Percentiles rank a stretch among this genome's conserved stretches.
phyloP scores from a whole-genome alignment of 2,113 vertebrate species.

The Callaeas wilsoni region DNA sequence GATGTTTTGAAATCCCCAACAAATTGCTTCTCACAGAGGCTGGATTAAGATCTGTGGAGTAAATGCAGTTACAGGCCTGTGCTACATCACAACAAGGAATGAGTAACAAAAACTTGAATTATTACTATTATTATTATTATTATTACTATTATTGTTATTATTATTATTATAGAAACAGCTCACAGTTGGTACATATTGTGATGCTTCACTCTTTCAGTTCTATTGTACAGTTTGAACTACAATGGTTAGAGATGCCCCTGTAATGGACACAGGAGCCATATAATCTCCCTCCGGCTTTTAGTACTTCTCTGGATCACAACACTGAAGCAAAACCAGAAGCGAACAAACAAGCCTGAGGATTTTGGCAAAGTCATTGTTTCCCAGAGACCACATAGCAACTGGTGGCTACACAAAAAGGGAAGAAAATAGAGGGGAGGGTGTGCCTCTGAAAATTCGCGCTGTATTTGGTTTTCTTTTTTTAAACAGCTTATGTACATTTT shows the following conservation, averaged over 20 bases:
- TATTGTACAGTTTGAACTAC: background rate
- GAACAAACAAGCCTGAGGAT: background rate
- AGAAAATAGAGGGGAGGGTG: background rate
- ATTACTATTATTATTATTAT: background rate
- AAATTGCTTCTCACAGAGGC: background rate
- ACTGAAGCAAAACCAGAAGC: background rate
- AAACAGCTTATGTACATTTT: background rate
- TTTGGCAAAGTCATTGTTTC: background rate
- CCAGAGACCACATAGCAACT: background rate
- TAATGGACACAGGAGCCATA: background rate
- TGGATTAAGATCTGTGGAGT: background rate
- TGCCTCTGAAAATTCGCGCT: background rate
- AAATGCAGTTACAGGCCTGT: background rate
- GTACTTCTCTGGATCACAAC: background rate
- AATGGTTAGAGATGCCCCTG: background rate
- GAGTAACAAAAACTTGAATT: background rate
- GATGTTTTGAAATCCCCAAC: conserved; percentile 29
- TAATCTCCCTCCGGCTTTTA: background rate
- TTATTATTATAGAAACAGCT: background rate
- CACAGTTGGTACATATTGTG: background rate
- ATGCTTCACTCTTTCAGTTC: background rate
- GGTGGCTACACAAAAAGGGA: background rate
- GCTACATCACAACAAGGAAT: background rate
- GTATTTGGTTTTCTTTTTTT: background rate
- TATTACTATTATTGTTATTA: background rate